Conservation (phyloP, 2,888 invertebrate genomes). For the Macrophya alboannulata region DNA sequence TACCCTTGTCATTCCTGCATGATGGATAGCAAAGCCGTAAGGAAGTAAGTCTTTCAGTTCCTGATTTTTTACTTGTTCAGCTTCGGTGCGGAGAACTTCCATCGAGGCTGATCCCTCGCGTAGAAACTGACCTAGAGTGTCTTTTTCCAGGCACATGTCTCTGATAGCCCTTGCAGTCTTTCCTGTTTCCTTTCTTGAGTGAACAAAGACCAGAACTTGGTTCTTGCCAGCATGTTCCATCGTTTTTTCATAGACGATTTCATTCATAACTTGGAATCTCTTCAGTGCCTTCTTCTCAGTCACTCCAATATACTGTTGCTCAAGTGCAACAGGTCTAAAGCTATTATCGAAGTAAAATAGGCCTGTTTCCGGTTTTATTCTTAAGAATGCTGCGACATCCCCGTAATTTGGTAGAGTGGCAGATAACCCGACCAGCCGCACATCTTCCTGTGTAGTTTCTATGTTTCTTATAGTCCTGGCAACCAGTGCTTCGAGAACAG, state of each 20-base stretch:
- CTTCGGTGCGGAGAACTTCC: constrained; percentile 97
- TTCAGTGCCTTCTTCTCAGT: constrained; percentile 99
- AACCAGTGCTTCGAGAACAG: constrained; percentile 97
- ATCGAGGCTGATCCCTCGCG: constrained; percentile 98
- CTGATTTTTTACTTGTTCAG: constrained; percentile 97
- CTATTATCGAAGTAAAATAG: constrained; percentile 99
- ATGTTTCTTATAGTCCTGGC: constrained; percentile 93
- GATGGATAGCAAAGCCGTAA: constrained; percentile 99
- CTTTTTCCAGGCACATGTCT: constrained; percentile 99
- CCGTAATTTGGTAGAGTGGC: constrained; percentile 99
- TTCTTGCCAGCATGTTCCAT: constrained; percentile 99
- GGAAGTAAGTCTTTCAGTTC: constrained; percentile 98
- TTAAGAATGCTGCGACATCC: constrained; percentile 97
- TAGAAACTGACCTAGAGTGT: constrained; percentile 97
- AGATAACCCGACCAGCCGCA: constrained; percentile 96
- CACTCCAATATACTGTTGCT: constrained; percentile 99
- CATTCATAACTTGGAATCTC: constrained; percentile 98
- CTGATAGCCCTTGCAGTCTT: constrained; percentile 98
- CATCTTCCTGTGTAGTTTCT: constrained; percentile 97
- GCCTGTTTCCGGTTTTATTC: constrained; percentile 94
- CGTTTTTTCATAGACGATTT: constrained; percentile 99
- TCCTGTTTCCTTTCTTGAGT: constrained; percentile 99
- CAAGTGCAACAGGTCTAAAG: constrained; percentile 96
- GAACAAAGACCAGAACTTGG: constrained; percentile 99
- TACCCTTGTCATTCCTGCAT: constrained; percentile 99